phyloP scores from a whole-genome alignment of 1,140 invertebrate species.

The Brachionus manjavacas region DNA sequence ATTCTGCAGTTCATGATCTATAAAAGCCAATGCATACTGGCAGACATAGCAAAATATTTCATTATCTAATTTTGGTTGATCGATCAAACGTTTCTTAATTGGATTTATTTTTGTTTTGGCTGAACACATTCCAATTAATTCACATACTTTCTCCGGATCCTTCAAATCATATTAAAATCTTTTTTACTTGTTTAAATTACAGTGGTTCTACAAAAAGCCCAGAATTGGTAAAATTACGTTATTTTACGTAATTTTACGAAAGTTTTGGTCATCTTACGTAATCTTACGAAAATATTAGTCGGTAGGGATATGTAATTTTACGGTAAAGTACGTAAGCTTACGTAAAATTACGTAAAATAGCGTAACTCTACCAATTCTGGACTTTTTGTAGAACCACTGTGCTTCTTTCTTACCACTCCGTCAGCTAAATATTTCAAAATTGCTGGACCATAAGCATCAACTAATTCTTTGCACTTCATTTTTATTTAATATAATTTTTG shows the following conservation, averaged over 20 bases:
- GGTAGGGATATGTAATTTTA: too few species aligned
- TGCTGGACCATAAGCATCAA: constrained; percentile 13
- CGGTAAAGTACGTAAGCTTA: too few species aligned
- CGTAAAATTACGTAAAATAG: too few species aligned
- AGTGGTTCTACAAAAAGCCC: too few species aligned
- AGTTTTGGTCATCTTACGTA: too few species aligned
- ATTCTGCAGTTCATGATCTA: constrained; percentile 3
- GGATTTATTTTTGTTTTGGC: not conserved
- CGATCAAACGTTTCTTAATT: not conserved
- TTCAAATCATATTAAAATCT: too few species aligned
- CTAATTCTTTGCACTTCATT: not conserved
- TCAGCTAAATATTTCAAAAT: constrained; percentile 13
- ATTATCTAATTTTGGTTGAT: not conserved
- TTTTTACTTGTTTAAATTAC: too few species aligned
- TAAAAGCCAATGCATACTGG: constrained; percentile 29
- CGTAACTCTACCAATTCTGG: too few species aligned
- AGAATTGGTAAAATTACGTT: too few species aligned
- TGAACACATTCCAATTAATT: constrained; percentile 25
- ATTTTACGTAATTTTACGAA: too few species aligned
- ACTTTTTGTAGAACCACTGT: too few species aligned
- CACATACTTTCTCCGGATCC: constrained; percentile 38
- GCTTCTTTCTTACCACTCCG: constrained; percentile 28
- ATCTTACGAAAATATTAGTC: too few species aligned
- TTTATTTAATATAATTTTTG: not conserved
- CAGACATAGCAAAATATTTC: constrained; percentile 10